Evolutionary conservation across 2,888 invertebrate genomes (phyloP), one percentile per base, ranked within the genome.

Genomic region (Leptopilina drosophilae): DNA sequence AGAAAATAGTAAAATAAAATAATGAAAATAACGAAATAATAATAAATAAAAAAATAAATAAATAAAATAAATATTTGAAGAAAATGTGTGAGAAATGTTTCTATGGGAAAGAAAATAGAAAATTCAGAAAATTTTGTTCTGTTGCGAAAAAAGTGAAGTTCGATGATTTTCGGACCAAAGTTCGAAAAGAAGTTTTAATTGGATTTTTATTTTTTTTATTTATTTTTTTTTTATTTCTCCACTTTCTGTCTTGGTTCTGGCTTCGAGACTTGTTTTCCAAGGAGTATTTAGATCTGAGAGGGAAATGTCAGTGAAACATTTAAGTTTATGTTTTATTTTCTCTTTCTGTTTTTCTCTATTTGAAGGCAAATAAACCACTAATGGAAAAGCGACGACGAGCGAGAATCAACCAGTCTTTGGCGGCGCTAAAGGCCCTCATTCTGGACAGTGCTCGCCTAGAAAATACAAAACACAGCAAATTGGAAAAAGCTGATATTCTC

Each of bases 401-500:
- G 77, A 93, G 95, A 81, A 96, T 96, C 90, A 96, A 96, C 92
- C 95, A 95, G 91, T 95, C 95, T 89, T 92, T 96, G 88, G 95
- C 95, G 85, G 95, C 95, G 87, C 92, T 96, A 80, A 95, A 95
- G 92, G 94, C 95, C 78, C 93, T 96, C 66, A 95, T 96, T 85
- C 93, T 95, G 82, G 95, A 95, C 92, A 94, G 95, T 80, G 95
- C 95, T 64, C 94, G 94, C 90, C 93, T 92, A 87, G 94, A 93
- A 93, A 94, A 94, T 90, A 95, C 95, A 76, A 95, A 95, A 88
- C 96, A 96, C 90, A 95, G 96, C 82, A 97, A 97, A 92, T 93
- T 97, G 90, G 97, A 97, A 92, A 97, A 97, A 90, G 96, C 96
- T 4, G 97, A 97, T 92, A 97, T 97, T 86, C 92, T 97, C 82